Evolutionary conservation across 2,113 vertebrate species (phyloP), one percentile per base, ranked within the genome.

Genomic region (Mormyrus lacerda): DNA sequence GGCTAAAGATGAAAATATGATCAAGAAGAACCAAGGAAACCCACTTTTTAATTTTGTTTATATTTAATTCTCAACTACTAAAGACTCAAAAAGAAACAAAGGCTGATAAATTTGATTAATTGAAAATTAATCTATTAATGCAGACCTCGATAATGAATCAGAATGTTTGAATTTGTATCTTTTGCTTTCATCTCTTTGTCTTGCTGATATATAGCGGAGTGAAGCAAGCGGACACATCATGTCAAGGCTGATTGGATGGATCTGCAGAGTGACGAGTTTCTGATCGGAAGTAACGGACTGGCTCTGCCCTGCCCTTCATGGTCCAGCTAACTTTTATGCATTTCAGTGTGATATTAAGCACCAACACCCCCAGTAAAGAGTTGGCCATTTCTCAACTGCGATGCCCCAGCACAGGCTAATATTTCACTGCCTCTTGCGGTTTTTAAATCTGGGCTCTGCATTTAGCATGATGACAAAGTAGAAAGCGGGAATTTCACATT

Each of bases 161-260:
- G 73, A 79, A 35, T 79, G 73, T 39, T 42, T 76, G 35, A 76
- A 76, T 76, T 39, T 45, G 44, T 84, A 47, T 84, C 44, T 45
- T n/a, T 45, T 17, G 44, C 13, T 17, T 47, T 47, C 45, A 21
- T 83, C 47, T 84, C 82, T 47, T 84, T 84, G 44, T 84, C 82
- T 84, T 98, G 96, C 97, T 99, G 98, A 99, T 99, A 95, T 99
- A 99, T 98, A 97, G 97, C 97, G 96, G 97, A 97, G 96, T 96
- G 97, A 99, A 97, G 96, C 97, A 97, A 98, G 98, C 97, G 96
- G 95, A 97, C 97, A 97, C 96, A 95, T 96, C 97, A 96, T 97
- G 97, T 99, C 98, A 99, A 99, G 98, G 98, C 97, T 98, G 97
- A 97, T 97, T 97, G 96, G 97, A 96, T 97, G 98, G 98, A 98